phyloP scores from a whole-genome alignment of 2,797 vertebrate genomes.

The Clarias fuscus region DNA sequence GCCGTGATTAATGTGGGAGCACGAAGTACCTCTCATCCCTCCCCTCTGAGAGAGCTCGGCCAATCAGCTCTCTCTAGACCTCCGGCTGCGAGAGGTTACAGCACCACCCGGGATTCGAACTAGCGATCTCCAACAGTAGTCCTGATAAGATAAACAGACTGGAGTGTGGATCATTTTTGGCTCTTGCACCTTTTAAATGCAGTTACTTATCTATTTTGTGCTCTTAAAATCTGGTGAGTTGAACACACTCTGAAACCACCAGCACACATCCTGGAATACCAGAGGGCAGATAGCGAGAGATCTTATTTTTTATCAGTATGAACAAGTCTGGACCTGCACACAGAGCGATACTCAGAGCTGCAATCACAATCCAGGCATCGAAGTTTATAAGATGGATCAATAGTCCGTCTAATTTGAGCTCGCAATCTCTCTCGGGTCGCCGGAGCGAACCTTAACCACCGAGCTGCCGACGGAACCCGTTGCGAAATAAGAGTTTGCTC shows the following conservation, averaged over 20 bases:
- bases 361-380: no score
- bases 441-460: neutral
- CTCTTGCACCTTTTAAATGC: neutral
- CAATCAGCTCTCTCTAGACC: no score
- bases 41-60: no score
- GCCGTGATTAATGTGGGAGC: no score
- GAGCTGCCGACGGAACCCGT: neutral
- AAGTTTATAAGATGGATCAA: neutral
- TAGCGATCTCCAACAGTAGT: no score
- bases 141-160: no score
- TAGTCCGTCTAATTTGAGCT: neutral
- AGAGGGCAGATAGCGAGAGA: neutral
- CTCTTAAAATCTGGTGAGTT: no score
- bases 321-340: no score
- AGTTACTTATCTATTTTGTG: neutral
- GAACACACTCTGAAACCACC: neutral
- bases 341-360: neutral
- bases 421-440: neutral
- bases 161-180: no score
- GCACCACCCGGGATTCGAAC: no score
- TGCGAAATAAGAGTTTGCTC: neutral
- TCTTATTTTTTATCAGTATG: neutral
- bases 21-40: no score
- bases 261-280: neutral
- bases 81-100: no score